These are phyloP conservation scores for Cataglyphis cursor DNA, from an alignment of 2,888 invertebrate species.

Conservation along the genomic window DNA sequence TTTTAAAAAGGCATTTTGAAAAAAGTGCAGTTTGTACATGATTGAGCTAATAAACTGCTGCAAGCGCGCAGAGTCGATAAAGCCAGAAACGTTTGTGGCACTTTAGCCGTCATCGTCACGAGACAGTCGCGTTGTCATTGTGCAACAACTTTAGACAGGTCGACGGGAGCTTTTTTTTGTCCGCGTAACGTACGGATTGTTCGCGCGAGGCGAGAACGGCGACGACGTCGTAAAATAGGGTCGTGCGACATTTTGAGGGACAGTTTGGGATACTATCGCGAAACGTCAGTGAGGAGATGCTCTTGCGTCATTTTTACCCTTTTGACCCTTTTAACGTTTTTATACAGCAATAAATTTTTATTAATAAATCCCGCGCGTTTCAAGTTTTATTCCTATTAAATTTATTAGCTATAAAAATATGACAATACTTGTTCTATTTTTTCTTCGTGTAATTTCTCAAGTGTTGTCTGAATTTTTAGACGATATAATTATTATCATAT, in stretches of 20 bases:
- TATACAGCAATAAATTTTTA: not conserved
- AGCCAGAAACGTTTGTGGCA: conserved; percentile 52
- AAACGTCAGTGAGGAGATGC: conserved; percentile 65
- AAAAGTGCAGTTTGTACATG: not conserved
- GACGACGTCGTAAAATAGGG: conserved; percentile 68
- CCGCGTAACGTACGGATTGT: conserved; percentile 74
- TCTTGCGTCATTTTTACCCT: conserved; percentile 5
- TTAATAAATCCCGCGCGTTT: not conserved
- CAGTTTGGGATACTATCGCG: conserved; percentile 66
- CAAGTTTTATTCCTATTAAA: not conserved
- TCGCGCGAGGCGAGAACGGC: conserved; percentile 70
- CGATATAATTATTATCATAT: not conserved
- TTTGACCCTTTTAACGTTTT: not conserved
- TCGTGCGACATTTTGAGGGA: conserved; percentile 60
- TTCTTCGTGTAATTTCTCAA: not conserved
- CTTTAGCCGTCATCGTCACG: conserved; percentile 73
- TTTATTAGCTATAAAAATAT: not conserved
- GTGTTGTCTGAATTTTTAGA: not conserved
- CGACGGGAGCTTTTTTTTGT: conserved; percentile 75
- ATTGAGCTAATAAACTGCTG: conserved; percentile 43
- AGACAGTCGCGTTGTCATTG: conserved; percentile 73
- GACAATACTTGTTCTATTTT: not conserved
- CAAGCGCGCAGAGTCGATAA: conserved; percentile 49
- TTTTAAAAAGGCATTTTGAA: not conserved
- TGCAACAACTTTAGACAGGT: conserved; percentile 74